Base-by-base conservation (phyloP, 1,140 invertebrate species). In the Antheraea mylitta region DNA sequence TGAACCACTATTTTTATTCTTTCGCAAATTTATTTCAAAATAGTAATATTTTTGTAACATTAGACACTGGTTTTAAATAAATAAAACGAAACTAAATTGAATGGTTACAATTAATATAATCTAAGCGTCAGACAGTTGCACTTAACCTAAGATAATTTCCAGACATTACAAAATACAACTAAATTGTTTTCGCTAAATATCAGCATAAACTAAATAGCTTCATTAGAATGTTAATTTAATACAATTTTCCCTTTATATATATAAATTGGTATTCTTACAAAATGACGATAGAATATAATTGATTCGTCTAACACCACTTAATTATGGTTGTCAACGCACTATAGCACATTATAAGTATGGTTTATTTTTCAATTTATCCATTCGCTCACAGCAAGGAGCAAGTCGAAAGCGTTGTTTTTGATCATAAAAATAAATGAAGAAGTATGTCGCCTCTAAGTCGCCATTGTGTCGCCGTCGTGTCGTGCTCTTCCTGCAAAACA, bases 401-500 rank as follows among this genome's bases (percentile, higher is more conserved):
- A 53, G 45, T 13, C 45, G 45, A 53, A 75, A 77, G 77, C 66
- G 77, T 75, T 81, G 75, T 81, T 82, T 79, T 76, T 64, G 80
- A 75, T 84, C 82, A 78, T 86, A 86, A 86, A 82, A 76, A 70
- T 77, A 80, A 80, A 81, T 83, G 76, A 81, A 76, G 78, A 74
- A 69, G 69, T 58, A 67, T 53, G 68, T 69, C 70, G 74, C 69
- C 45, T 53, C 60, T 22, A 38, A 64, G 66, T 61, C 77, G 77
- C 62, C 75, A 53, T 69, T 66, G 67, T 68, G 70, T 73, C 76
- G 80, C 58, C 77, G 64, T 58, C 8, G 38, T 7, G 38, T 7
- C 38, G 38, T 7, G 0, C 38, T 42, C 8, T 42, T 73, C 42
- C 67, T 68, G 64, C 75, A 77, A 81, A 82, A 78, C 75, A 79